Conservation (phyloP, 1,140 invertebrate genomes). For the Bombus haemorrhoidalis region DNA sequence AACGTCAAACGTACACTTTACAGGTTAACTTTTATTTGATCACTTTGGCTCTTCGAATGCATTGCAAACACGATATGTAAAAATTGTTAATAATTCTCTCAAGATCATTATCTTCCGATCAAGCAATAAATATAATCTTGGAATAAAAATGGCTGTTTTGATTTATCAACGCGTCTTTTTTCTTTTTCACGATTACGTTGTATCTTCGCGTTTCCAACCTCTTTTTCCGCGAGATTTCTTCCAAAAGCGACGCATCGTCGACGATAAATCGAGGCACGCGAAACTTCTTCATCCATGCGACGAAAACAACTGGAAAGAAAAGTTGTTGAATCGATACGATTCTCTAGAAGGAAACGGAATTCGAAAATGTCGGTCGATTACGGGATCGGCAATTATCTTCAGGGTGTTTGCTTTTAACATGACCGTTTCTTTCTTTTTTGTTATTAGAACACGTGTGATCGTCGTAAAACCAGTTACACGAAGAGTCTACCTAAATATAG, state of each 20-base stretch:
- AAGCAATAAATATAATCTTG: background rate
- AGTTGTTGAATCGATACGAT: slow-evolving; percentile 47
- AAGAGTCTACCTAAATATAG: background rate
- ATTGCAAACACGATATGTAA: background rate
- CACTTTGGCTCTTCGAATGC: too few species aligned
- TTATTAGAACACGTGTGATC: background rate
- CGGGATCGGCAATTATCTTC: slow-evolving; percentile 10
- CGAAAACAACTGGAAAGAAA: slow-evolving; percentile 27
- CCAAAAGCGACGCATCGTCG: slow-evolving; percentile 8
- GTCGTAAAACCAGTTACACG: background rate
- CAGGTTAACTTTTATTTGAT: background rate
- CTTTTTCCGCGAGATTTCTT: slow-evolving; percentile 4
- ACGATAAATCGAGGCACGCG: slow-evolving; percentile 44
- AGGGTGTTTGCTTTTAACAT: background rate
- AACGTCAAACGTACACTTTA: background rate
- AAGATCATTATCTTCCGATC: background rate
- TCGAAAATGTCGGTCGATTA: background rate
- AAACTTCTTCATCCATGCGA: slow-evolving; percentile 29
- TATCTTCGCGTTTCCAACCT: background rate
- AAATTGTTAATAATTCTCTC: background rate
- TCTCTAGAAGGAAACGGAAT: background rate
- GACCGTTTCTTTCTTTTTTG: background rate
- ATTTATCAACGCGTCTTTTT: background rate
- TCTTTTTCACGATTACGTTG: background rate
- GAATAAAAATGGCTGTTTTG: background rate